Evolutionary conservation across 2,888 invertebrate genomes (phyloP).

Genomic region (Pomacea canaliculata): DNA sequence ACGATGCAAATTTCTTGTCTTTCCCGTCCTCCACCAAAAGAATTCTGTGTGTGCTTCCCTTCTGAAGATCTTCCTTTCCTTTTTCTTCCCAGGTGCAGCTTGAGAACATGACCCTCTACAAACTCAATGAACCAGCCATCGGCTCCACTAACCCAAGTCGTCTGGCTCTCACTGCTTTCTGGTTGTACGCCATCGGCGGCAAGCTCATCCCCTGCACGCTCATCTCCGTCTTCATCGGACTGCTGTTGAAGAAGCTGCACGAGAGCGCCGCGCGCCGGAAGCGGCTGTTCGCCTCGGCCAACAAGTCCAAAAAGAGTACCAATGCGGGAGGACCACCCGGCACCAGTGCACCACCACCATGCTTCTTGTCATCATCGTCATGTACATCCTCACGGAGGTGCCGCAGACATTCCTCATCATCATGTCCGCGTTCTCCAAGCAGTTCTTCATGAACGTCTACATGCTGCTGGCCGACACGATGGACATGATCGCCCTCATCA

Average conservation of each 20-base stretch:
- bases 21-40: no score
- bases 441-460: conserved; percentile 78
- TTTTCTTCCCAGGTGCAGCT: no score
- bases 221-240: conserved; percentile 78
- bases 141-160: conserved; percentile 32
- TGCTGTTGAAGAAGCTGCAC: conserved; percentile 68
- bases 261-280: conserved; percentile 41
- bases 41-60: no score
- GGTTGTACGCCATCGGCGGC: conserved; percentile 91
- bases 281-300: conserved; percentile 24
- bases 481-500: conserved; percentile 90
- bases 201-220: conserved; percentile 91
- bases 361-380: conserved; percentile 77
- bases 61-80: no score
- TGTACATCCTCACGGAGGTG: conserved; percentile 90
- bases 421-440: conserved; percentile 83
- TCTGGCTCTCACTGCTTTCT: conserved; percentile 71
- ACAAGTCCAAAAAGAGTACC: conserved; percentile 2
- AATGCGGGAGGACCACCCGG: conserved; percentile 28
- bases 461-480: conserved; percentile 78
- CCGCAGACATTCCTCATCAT: conserved; percentile 84
- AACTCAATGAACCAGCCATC: conserved; percentile 36
- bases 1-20: no score
- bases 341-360: conserved; percentile 86
- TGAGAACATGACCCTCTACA: conserved; percentile 38